phyloP scores from a whole-genome alignment of 2,113 vertebrate genomes.

The Anseranas semipalmata region DNA sequence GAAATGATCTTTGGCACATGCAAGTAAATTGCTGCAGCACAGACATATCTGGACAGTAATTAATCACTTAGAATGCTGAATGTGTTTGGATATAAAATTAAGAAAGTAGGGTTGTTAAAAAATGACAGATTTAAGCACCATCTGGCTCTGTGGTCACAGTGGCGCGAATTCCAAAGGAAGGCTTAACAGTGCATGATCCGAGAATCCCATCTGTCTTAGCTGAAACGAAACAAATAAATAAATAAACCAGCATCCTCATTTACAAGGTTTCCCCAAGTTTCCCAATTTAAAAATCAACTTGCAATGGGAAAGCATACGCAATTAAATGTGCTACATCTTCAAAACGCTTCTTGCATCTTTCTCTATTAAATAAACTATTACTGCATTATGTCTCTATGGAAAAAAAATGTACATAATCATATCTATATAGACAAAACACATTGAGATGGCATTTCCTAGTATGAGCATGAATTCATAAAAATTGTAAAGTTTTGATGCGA shows the following conservation, averaged over 20 bases:
- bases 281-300: conserved; percentile 38
- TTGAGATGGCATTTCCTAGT: not conserved
- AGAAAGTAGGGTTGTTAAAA: conserved; percentile 83
- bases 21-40: conserved; percentile 52
- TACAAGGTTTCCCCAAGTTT: conserved; percentile 57
- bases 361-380: not conserved
- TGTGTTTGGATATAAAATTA: conserved; percentile 83
- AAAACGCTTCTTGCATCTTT: not conserved
- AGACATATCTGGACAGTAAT: conserved; percentile 80
- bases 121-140: conserved; percentile 86
- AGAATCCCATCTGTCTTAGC: conserved; percentile 84
- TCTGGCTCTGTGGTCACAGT: conserved; percentile 83
- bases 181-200: conserved; percentile 84
- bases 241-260: conserved; percentile 58
- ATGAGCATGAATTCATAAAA: not conserved
- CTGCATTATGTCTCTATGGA: not conserved
- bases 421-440: not conserved
- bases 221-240: conserved; percentile 74
- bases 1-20: conserved; percentile 44
- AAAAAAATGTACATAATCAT: not conserved
- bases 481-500: too few relatives aligned
- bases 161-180: conserved; percentile 84
- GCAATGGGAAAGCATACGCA: not conserved
- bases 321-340: not conserved
- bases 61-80: conserved; percentile 78